phyloP scores from a whole-genome alignment of 2,888 invertebrate species.

The Sylvicola cinctus region DNA sequence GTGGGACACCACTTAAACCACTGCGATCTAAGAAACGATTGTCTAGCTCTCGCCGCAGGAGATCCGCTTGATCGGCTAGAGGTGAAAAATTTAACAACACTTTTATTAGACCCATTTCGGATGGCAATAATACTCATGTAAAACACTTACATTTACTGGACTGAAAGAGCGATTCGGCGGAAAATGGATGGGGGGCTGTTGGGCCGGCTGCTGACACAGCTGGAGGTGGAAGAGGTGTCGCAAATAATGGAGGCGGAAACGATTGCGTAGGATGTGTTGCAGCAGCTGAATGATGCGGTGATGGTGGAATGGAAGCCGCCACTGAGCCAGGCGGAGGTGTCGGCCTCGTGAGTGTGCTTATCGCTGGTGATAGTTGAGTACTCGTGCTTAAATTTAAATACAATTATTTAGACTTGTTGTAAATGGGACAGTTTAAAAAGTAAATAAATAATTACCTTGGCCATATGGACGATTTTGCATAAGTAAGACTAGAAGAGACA shows the following conservation, averaged over 20 bases:
- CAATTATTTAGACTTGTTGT: too few relatives aligned
- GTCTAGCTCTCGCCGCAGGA: constrained; percentile 74
- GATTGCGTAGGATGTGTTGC: constrained; percentile 25
- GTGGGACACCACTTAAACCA: constrained; percentile 33
- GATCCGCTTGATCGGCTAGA: constrained; percentile 51
- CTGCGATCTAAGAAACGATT: constrained; percentile 76
- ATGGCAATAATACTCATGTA: not conserved
- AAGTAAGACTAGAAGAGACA: constrained; percentile 16
- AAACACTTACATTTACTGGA: constrained; percentile 40
- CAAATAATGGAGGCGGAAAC: constrained; percentile 45
- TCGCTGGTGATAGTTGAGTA: constrained; percentile 27
- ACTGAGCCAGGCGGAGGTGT: constrained; percentile 28
- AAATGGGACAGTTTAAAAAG: too few relatives aligned
- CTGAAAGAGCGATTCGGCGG: constrained; percentile 73
- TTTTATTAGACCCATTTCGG: not conserved
- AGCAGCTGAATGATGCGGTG: constrained; percentile 21
- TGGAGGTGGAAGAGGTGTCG: constrained; percentile 37
- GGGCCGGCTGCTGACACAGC: constrained; percentile 25
- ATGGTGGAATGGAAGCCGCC: constrained; percentile 17
- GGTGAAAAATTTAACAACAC: not conserved
- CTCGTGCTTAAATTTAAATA: too few relatives aligned
- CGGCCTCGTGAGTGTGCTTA: constrained; percentile 29
- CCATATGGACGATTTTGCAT: constrained; percentile 18
- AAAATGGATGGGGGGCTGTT: constrained; percentile 63
- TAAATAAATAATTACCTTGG: constrained; percentile 20